A percentile compares a stretch with the other conserved stretches of the same genome.
phyloP scores from a whole-genome alignment of 35 echinoderm and acorn worm genomes.

The Ophiothrix spiculata region DNA sequence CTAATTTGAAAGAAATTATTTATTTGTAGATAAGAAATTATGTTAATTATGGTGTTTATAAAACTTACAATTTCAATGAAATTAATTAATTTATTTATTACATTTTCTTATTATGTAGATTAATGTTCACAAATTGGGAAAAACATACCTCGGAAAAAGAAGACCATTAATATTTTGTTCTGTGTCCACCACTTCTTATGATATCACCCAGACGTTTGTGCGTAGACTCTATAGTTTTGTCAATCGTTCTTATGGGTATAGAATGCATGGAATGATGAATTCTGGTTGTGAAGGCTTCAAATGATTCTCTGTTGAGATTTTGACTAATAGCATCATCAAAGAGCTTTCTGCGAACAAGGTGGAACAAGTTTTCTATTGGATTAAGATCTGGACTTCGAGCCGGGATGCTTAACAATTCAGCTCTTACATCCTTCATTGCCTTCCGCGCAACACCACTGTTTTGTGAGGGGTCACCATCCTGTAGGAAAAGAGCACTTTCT shows the following conservation, averaged over 20 bases:
- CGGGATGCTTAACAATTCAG: conserved; percentile 32
- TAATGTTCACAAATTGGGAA: neutral
- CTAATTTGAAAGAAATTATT: neutral
- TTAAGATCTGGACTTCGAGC: conserved; percentile 51
- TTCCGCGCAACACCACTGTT: conserved; percentile 5
- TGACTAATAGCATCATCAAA: conserved; percentile 14
- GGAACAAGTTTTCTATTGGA: conserved; percentile 64
- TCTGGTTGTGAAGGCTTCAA: conserved; percentile 23
- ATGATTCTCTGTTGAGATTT: conserved; percentile 19
- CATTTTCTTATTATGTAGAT: neutral
- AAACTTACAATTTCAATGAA: neutral
- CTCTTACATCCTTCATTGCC: conserved; percentile 18
- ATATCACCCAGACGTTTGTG: neutral
- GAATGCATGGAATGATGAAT: conserved; percentile 20
- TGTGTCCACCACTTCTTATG: neutral
- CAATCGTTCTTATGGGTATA: conserved; percentile 24
- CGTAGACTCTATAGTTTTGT: conserved; percentile 42
- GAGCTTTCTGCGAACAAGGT: conserved; percentile 26
- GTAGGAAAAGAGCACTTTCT: conserved; percentile 25
- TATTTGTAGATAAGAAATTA: neutral
- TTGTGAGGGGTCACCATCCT: conserved; percentile 54
- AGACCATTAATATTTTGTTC: neutral
- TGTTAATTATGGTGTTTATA: neutral
- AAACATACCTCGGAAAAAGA: neutral
- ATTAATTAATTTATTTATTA: neutral